Base-by-base conservation (phyloP, 2,797 vertebrate species). In the Phylloscopus collybita region DNA sequence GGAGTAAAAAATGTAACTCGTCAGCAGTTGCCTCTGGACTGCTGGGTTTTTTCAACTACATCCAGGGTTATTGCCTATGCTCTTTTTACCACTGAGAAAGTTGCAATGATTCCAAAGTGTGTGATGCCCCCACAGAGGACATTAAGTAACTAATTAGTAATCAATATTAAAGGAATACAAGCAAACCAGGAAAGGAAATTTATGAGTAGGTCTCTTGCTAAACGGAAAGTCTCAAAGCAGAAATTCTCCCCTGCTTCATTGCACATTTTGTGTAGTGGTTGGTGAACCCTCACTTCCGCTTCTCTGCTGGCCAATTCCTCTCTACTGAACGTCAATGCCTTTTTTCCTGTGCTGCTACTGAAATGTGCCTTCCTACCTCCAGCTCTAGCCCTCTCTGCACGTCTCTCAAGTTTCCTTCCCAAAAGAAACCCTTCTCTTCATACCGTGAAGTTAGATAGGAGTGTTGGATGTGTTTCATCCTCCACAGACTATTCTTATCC, bases 191-290 rank as follows among this genome's bases (percentile, higher is more conserved):
- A 83, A 78, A 56, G 65, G 2, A 69, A 54, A 47, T 7, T 30
- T 57, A 9, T 34, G 9, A 61, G 21, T 45, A 49, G 17, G 6
- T 12, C 5, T 71, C 17, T 36, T 10, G 29, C 23, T 78, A 56
- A 89, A 70, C 9, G 7, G 9, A 32, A 80, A 54, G 30, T 17
- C 30, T 78, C 80, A 79, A 74, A 69, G 51, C 7, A 85, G 45
- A 8, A 13, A 20, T 67, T 82, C 22, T 16, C 4, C 13, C 4
- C 10, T 0, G 0, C 34, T 54, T 61, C 16, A n/a, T 2, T 27
- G 38, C 47, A 45, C 5, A 6, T 74, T 92, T 50, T 38, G 15
- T 11, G 34, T 7, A 65, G 59, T 38, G 7, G 4, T 72, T 88
- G 3, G 6, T 1, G 4, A 40, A 88, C 45, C 12, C 11, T 16